Evolutionary conservation across 2,113 vertebrate species (phyloP).

Genomic region (Ploceus nigricollis): DNA sequence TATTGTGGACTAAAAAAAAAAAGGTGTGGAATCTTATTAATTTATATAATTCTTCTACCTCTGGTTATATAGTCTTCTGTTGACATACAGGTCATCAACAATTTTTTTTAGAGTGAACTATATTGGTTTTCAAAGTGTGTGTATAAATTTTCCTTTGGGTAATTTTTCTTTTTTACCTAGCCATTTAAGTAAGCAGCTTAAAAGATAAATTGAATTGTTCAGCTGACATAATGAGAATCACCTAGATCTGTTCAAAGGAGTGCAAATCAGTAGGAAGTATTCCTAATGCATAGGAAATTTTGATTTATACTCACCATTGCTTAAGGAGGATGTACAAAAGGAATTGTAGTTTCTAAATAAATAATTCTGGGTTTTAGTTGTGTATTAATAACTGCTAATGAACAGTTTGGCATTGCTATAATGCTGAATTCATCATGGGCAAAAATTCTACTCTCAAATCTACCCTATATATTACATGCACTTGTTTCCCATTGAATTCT

Average conservation of each 20-base stretch:
- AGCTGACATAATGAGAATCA: background rate
- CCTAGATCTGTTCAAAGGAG: background rate
- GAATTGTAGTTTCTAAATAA: background rate
- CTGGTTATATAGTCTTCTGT: background rate
- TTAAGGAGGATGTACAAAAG: background rate
- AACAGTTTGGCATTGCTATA: background rate
- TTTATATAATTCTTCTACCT: background rate
- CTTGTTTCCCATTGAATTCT: background rate
- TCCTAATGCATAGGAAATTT: background rate
- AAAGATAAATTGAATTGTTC: background rate
- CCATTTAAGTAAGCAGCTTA: background rate
- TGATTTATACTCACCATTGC: background rate
- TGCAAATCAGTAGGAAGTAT: background rate
- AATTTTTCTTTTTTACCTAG: background rate
- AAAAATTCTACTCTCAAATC: background rate
- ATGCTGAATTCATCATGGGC: background rate
- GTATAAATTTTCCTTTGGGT: background rate
- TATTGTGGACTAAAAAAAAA: background rate
- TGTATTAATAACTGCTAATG: background rate
- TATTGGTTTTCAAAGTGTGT: background rate
- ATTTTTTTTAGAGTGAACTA: background rate
- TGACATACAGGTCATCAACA: background rate
- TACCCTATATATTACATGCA: background rate
- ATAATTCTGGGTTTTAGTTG: background rate
- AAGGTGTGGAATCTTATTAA: background rate